phyloP scores from a whole-genome alignment of 2,113 vertebrate species.

The Neomonachus schauinslandi region DNA sequence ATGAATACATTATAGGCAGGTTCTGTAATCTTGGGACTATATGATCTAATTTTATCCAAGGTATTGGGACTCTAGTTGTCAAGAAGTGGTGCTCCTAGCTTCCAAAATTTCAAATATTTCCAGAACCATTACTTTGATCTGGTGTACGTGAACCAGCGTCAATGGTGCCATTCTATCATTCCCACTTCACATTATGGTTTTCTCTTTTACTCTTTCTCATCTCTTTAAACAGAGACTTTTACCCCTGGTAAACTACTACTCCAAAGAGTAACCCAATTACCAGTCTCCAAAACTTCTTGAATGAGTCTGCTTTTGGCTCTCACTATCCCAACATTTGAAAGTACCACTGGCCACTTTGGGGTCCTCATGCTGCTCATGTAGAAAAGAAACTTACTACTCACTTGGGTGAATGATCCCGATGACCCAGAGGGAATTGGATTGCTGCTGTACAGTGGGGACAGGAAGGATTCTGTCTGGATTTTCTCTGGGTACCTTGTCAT shows the following conservation, averaged over 20 bases:
- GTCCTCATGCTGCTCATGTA: not conserved
- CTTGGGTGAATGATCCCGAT: not conserved
- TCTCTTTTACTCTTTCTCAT: not conserved
- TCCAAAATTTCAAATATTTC: not conserved
- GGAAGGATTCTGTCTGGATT: not conserved
- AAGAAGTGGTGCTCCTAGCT: not conserved
- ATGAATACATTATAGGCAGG: not conserved
- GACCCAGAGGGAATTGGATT: not conserved
- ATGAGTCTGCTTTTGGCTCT: not conserved
- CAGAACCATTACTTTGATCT: not conserved
- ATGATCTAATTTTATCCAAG: not conserved
- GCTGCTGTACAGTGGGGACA: not conserved
- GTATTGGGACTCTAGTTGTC: not conserved
- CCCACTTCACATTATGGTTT: not conserved
- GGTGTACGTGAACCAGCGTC: fast-evolving
- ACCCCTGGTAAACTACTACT: not conserved
- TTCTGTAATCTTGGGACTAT: not conserved
- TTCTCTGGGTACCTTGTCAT: not conserved
- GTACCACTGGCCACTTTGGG: too few relatives aligned
- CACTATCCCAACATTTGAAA: not conserved
- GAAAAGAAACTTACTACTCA: not conserved
- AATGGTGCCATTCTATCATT: not conserved
- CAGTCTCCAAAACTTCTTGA: not conserved
- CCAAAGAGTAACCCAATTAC: not conserved
- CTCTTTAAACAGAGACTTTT: not conserved